phyloP scores from a whole-genome alignment of 2,113 vertebrate genomes.

The Lates calcarifer region DNA sequence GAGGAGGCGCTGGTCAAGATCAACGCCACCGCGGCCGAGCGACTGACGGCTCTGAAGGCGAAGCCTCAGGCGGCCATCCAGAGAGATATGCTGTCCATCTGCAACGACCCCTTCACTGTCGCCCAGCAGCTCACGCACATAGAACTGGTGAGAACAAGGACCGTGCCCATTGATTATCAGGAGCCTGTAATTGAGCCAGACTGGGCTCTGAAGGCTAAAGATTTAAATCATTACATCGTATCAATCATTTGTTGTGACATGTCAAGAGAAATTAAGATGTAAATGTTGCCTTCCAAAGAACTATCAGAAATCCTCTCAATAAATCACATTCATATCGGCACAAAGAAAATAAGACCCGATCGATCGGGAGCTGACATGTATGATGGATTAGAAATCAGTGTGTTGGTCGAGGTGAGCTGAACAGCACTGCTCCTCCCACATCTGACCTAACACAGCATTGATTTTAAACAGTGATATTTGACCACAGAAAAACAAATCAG shows the following conservation, averaged over 20 bases:
- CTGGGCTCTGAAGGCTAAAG: neutral
- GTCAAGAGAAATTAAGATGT: conserved; percentile 1
- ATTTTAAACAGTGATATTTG: conserved; percentile 14
- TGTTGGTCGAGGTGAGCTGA: neutral
- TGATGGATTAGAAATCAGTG: conserved; percentile 46
- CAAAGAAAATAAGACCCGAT: neutral
- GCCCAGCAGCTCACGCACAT: conserved; percentile 97
- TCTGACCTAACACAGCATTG: conserved; percentile 16
- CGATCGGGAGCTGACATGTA: conserved; percentile 3
- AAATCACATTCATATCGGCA: neutral
- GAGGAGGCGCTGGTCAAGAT: conserved; percentile 93
- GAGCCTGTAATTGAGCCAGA: too few species aligned
- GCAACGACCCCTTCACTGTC: conserved; percentile 91
- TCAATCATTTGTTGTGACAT: neutral
- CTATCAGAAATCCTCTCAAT: conserved; percentile 1
- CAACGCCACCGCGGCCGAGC: conserved; percentile 87
- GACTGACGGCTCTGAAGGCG: conserved; percentile 87
- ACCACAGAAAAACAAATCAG: neutral
- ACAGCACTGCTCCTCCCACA: neutral
- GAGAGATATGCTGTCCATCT: conserved; percentile 91
- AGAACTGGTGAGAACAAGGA: conserved; percentile 88
- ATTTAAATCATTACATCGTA: neutral
- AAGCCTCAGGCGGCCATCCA: conserved; percentile 92
- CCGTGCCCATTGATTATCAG: neutral
- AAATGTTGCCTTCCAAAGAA: neutral